phyloP scores from a whole-genome alignment of 2,113 vertebrate species.

The Lucifuga dentata region DNA sequence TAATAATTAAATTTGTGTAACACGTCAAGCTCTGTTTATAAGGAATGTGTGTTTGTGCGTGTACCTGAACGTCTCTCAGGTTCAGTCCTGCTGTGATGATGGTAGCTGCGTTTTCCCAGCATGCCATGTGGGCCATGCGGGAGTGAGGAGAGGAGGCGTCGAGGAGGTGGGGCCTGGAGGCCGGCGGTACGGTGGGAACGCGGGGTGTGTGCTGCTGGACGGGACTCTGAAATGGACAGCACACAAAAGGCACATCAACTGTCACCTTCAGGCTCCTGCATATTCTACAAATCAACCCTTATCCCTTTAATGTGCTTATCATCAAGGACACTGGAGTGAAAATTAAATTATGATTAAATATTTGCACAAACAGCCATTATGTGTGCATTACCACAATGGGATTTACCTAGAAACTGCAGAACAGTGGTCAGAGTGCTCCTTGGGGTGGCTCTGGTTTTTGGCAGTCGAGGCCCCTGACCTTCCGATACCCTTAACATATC shows the following conservation, averaged over 20 bases:
- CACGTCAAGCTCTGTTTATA: neutral
- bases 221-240: constrained; percentile 87
- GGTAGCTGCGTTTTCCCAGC: constrained; percentile 96
- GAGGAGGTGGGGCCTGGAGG: constrained; percentile 89
- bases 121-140: constrained; percentile 92
- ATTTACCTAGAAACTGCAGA: constrained; percentile 93
- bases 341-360: neutral
- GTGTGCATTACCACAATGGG: neutral
- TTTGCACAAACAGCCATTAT: neutral
- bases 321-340: neutral
- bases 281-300: constrained; percentile 12
- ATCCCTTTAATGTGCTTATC: neutral
- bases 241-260: constrained; percentile 60
- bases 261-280: constrained; percentile 17
- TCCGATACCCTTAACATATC: constrained; percentile 94
- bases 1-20: constrained; percentile 5
- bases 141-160: constrained; percentile 89
- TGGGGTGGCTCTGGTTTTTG: constrained; percentile 89
- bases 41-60: constrained; percentile 7
- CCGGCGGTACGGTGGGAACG: constrained; percentile 89
- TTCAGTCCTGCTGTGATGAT: constrained; percentile 93
- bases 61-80: constrained; percentile 80
- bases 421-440: constrained; percentile 94
- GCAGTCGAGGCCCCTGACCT: constrained; percentile 88
- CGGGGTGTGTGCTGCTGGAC: constrained; percentile 86